Evolutionary conservation across 1,140 invertebrate species (phyloP).

Genomic region (Bombus affinis): DNA sequence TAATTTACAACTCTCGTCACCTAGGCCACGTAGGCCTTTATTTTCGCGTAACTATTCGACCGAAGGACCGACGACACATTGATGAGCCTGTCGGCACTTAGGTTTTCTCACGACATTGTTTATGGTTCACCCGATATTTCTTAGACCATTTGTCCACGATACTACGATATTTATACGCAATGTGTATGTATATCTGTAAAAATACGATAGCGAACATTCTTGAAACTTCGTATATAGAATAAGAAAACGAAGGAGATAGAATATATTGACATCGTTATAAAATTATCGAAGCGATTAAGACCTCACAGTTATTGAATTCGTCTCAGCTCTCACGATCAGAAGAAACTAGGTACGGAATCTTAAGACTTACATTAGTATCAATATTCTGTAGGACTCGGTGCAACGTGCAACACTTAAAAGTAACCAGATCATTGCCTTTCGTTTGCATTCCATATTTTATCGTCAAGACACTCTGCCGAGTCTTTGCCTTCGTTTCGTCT

Average conservation of each 20-base stretch:
- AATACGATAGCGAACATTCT: no score
- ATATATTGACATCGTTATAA: background rate
- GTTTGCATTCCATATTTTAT: constrained; percentile 43
- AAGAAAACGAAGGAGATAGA: background rate
- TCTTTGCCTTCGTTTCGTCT: background rate
- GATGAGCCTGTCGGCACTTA: no score
- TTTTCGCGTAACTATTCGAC: no score
- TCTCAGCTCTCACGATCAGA: background rate
- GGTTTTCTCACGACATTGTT: background rate
- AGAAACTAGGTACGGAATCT: background rate
- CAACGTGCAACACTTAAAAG: background rate
- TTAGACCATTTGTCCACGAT: no score
- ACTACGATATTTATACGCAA: no score
- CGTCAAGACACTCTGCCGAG: background rate
- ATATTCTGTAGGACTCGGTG: background rate
- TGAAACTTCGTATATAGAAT: no score
- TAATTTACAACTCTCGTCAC: no score
- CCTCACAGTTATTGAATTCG: background rate
- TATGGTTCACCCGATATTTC: no score
- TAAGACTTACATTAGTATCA: background rate
- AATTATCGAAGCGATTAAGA: constrained; percentile 25
- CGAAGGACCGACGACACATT: no score
- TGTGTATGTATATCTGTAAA: no score
- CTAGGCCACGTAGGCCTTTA: no score
- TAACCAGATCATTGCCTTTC: background rate